These are phyloP conservation scores for Ernsta delagoae DNA, from an alignment of 2,888 invertebrate genomes.

Conservation along the genomic window DNA sequence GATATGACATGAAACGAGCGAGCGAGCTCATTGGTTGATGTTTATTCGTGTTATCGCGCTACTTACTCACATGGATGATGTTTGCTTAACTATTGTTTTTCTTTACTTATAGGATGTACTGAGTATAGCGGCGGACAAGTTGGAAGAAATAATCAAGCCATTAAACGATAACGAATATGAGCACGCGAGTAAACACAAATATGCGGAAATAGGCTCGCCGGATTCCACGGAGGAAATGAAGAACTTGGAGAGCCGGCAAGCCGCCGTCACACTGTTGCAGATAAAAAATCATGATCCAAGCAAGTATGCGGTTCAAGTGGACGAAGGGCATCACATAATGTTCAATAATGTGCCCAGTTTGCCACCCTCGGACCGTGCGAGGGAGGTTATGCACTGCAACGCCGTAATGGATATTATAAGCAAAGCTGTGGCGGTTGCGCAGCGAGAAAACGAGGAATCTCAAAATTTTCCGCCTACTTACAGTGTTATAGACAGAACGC, in stretches of 20 bases:
- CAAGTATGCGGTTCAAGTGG: slow-evolving; percentile 74
- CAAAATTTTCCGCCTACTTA: slow-evolving; percentile 69
- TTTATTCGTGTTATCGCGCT: slow-evolving; percentile 68
- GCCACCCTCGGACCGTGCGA: slow-evolving; percentile 82
- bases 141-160: slow-evolving; percentile 85
- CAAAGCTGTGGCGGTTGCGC: slow-evolving; percentile 81
- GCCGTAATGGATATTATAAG: slow-evolving; percentile 82
- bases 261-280: slow-evolving; percentile 80
- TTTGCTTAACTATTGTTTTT: slow-evolving; percentile 64
- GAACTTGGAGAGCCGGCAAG: slow-evolving; percentile 80
- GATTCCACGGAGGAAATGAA: slow-evolving; percentile 83
- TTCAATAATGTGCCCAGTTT: slow-evolving; percentile 85
- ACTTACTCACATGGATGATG: slow-evolving; percentile 58
- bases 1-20: slow-evolving; percentile 62
- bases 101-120: slow-evolving; percentile 84
- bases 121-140: slow-evolving; percentile 82
- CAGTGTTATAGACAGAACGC: slow-evolving; percentile 66
- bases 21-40: slow-evolving; percentile 71
- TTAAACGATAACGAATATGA: slow-evolving; percentile 69
- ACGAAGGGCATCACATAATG: slow-evolving; percentile 82
- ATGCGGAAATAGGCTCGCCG: slow-evolving; percentile 76
- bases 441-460: slow-evolving; percentile 78
- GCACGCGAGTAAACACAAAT: slow-evolving; percentile 64
- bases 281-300: slow-evolving; percentile 81
- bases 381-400: slow-evolving; percentile 82